A percentile compares a stretch with the other conserved stretches of the same genome.
These are phyloP conservation scores for Herminia tarsipennalis DNA, from an alignment of 2,888 invertebrate species.

Conservation along the genomic window DNA sequence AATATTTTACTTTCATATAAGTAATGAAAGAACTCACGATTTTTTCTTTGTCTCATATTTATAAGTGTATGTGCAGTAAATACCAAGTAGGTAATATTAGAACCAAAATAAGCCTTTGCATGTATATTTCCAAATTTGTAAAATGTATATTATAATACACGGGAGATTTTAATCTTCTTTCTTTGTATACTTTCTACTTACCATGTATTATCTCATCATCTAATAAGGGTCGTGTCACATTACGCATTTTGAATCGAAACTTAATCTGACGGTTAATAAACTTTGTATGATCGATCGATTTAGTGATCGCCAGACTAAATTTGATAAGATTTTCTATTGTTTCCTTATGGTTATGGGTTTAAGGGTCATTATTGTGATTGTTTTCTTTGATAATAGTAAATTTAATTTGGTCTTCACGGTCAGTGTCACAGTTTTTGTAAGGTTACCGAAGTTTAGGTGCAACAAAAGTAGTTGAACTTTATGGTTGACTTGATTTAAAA, in stretches of 20 bases:
- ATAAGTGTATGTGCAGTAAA: too few species aligned
- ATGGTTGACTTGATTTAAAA: conserved; percentile 62
- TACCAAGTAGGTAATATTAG: too few species aligned
- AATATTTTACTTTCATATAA: too few species aligned
- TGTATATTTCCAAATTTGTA: too few species aligned
- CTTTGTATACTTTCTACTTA: conserved; percentile 9
- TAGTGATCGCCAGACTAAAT: conserved; percentile 36
- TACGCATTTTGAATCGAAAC: conserved; percentile 64
- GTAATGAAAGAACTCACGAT: too few species aligned
- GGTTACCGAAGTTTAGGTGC: conserved; percentile 53
- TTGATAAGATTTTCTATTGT: conserved; percentile 9
- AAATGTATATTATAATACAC: too few species aligned
- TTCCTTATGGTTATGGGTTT: conserved; percentile 26
- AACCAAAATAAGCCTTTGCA: too few species aligned
- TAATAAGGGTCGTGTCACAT: conserved; percentile 64
- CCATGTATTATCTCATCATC: conserved; percentile 34
- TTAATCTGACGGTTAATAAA: conserved; percentile 74
- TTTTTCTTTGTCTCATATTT: too few species aligned
- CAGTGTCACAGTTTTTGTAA: conserved; percentile 59
- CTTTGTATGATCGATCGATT: conserved; percentile 71
- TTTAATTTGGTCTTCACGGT: conserved; percentile 44
- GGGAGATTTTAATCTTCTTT: conserved; percentile 2
- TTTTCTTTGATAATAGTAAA: conserved; percentile 7
- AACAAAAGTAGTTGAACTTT: conserved; percentile 68
- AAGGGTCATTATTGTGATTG: conserved; percentile 41